phyloP scores from a whole-genome alignment of 2,888 invertebrate species.

The Polyommatus icarus region DNA sequence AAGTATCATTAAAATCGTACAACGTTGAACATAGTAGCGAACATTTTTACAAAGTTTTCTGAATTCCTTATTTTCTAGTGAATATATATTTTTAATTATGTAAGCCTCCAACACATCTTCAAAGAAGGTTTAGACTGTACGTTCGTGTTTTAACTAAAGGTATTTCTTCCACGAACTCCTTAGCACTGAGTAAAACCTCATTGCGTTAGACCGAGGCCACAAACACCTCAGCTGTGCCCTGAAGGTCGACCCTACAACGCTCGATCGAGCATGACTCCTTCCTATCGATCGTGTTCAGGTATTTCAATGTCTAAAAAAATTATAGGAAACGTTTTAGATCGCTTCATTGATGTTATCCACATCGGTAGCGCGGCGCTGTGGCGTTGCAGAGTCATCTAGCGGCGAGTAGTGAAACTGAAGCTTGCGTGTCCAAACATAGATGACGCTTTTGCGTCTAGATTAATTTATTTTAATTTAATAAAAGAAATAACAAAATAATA shows the following conservation, averaged over 20 bases:
- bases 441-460: slow-evolving; percentile 35
- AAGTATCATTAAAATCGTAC: neutral
- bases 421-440: slow-evolving; percentile 34
- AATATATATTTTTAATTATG: too few species aligned
- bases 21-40: neutral
- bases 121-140: too few species aligned
- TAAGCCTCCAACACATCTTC: too few species aligned
- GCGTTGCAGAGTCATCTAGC: slow-evolving; percentile 49
- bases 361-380: neutral
- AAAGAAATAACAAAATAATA: too few species aligned
- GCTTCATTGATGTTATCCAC: neutral
- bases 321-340: neutral
- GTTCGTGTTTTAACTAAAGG: too few species aligned
- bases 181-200: neutral
- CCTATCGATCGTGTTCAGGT: slow-evolving; percentile 31
- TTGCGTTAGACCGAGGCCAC: slow-evolving; percentile 9
- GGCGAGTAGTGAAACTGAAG: slow-evolving; percentile 55
- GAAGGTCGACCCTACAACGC: slow-evolving; percentile 37
- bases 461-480: too few species aligned
- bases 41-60: neutral
- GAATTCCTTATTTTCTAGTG: neutral
- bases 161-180: neutral
- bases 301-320: slow-evolving; percentile 26
- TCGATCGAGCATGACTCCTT: slow-evolving; percentile 38
- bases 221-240: neutral